These are phyloP conservation scores for Microdon myrmicae DNA, from an alignment of 2,888 invertebrate genomes.

Conservation along the genomic window DNA sequence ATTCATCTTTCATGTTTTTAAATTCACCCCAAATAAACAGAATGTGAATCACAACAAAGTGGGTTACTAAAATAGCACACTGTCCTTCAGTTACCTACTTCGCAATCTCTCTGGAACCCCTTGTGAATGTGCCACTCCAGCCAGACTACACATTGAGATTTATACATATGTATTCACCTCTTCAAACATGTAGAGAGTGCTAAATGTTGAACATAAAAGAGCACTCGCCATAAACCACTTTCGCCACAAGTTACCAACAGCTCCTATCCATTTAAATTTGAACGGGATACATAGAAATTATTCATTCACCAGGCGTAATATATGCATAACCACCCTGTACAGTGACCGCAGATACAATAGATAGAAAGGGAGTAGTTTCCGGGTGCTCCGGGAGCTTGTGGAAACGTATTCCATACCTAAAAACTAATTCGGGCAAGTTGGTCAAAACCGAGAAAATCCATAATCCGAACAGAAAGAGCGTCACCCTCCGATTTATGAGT, in stretches of 20 bases:
- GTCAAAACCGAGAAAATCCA: too few species aligned
- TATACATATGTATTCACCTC: too few species aligned
- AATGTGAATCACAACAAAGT: constrained; percentile 37
- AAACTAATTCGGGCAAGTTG: too few species aligned
- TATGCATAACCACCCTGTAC: constrained; percentile 40
- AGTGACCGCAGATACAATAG: constrained; percentile 15
- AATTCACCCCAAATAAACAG: constrained; percentile 33
- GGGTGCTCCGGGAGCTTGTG: too few species aligned
- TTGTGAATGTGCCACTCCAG: too few species aligned
- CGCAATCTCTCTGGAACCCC: too few species aligned
- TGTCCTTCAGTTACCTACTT: constrained; percentile 37
- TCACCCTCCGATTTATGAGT: too few species aligned
- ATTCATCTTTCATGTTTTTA: constrained; percentile 34
- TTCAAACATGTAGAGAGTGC: constrained; percentile 23
- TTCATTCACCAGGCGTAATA: constrained; percentile 39
- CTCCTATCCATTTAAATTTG: constrained; percentile 45
- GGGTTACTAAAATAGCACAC: constrained; percentile 46
- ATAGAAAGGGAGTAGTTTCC: too few species aligned
- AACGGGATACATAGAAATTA: constrained; percentile 33
- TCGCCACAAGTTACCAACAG: constrained; percentile 43
- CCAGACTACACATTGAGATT: too few species aligned
- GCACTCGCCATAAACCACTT: constrained; percentile 48
- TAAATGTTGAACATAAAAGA: constrained; percentile 48
- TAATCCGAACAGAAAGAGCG: too few species aligned
- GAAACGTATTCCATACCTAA: too few species aligned